Base-by-base conservation (phyloP, 2,888 invertebrate genomes). In the Aplocera efformata region DNA sequence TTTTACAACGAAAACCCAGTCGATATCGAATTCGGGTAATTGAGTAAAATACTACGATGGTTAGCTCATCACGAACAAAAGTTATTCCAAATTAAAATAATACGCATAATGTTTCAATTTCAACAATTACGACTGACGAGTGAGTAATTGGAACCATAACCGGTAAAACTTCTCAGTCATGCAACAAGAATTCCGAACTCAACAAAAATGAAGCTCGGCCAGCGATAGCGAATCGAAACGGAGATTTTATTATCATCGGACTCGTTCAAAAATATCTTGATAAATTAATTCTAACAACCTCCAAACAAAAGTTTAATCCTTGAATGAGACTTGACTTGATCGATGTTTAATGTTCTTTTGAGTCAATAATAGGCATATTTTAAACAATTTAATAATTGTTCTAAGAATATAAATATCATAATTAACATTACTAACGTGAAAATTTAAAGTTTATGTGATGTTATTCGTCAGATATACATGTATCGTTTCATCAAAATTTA, bases 151-250 rank as follows among this genome's bases (percentile, higher is more conserved):
- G 39, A 42, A 33, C 36, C 32, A 41, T 56, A 66, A 70, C 69
- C 62, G 61, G 67, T 64, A 60, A 55, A 59, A 60, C 57, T 40
- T 26, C 53, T 58, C 56, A 33, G 63, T 68, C 71, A 67, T 67
- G 65, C 61, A 52, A 58, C 45, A 65, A 67, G 60, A 53, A 64
- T 64, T 53, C 48, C 42, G 39, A 41, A 41, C 47, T 46, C 51
- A 53, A 43, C 48, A 43, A 57, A 56, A 60, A 53, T 52, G 48
- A 57, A 50, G 50, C 50, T 37, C 27, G 30, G 37, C 42, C 20
- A 26, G 31, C 49, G 51, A 48, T 57, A 41, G 41, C 48, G 46
- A 45, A 34, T 51, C 46, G 40, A 52, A 53, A 43, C 39, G 28
- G 32, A 22, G 32, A 48, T 43, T 54, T 45, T 31, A 40, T 41